phyloP scores from a whole-genome alignment of 1,140 invertebrate genomes.

The Drosophila grimshawi region DNA sequence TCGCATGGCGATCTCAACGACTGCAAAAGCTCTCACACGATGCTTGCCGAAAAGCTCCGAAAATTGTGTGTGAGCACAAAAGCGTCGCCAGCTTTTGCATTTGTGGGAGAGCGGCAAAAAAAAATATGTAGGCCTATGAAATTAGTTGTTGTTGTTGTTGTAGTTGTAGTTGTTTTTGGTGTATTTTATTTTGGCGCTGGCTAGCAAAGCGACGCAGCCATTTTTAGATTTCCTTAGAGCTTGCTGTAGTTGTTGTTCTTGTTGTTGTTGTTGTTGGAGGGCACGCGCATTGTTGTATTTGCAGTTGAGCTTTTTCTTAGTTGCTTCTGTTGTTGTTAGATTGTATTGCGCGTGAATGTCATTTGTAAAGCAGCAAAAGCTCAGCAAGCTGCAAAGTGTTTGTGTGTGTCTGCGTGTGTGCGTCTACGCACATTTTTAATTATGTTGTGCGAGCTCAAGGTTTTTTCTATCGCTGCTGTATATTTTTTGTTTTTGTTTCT shows the following conservation, averaged over 20 bases:
- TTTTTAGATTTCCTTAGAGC: conserved; percentile 70
- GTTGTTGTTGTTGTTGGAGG: conserved; percentile 49
- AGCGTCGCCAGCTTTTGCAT: conserved; percentile 29
- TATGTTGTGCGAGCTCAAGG: conserved; percentile 81
- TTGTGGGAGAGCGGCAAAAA: not conserved
- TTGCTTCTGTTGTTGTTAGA: conserved; percentile 38
- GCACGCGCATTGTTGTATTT: conserved; percentile 60
- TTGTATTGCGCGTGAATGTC: conserved; percentile 81
- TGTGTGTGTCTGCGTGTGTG: conserved; percentile 40
- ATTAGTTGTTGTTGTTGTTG: not conserved
- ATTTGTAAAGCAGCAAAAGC: conserved; percentile 75
- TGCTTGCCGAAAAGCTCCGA: conserved; percentile 11
- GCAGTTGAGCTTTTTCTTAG: conserved; percentile 72
- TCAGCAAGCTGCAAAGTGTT: conserved; percentile 65
- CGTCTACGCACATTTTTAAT: conserved; percentile 81
- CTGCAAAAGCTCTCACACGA: conserved; percentile 28
- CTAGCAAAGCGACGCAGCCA: conserved; percentile 42
- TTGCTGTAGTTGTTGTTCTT: conserved; percentile 4
- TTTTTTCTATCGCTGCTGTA: conserved; percentile 69
- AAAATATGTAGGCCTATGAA: conserved; percentile 28
- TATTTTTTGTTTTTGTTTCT: not conserved
- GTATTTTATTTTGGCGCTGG: conserved; percentile 11
- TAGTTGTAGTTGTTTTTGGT: not conserved
- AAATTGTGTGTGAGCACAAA: conserved; percentile 28
- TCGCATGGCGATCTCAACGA: conserved; percentile 21